Percentiles rank a stretch among this genome's conserved stretches.
Conservation (phyloP, 2,888 invertebrate species). For the Nomada flava region DNA sequence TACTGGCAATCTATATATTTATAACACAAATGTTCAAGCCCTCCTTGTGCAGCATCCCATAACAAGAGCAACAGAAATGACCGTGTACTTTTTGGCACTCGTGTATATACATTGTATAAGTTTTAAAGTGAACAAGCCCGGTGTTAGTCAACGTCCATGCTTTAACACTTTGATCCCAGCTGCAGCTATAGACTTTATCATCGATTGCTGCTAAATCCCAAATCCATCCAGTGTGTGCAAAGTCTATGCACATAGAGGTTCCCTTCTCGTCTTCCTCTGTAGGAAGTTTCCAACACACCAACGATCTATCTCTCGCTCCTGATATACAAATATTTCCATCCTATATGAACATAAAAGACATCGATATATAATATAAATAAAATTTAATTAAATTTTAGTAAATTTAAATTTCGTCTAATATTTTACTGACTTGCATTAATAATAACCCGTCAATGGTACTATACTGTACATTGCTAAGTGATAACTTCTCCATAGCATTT, state of each 20-base stretch:
- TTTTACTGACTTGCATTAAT: constrained; percentile 85
- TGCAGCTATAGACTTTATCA: constrained; percentile 86
- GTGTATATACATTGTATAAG: constrained; percentile 82
- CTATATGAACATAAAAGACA: constrained; percentile 57
- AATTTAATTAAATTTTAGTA: too few species aligned
- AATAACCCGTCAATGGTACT: constrained; percentile 87
- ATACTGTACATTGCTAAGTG: constrained; percentile 86
- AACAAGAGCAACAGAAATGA: constrained; percentile 47
- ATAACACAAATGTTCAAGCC: constrained; percentile 36
- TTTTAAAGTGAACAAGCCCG: constrained; percentile 84
- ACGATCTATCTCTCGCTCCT: constrained; percentile 86
- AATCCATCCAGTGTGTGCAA: constrained; percentile 88
- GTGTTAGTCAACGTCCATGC: constrained; percentile 85
- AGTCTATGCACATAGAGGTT: constrained; percentile 73
- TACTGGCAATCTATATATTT: constrained; percentile 24
- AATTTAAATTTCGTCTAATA: constrained; percentile 15
- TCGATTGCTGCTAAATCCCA: constrained; percentile 86
- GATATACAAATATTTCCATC: constrained; percentile 84
- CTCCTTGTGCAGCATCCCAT: constrained; percentile 56
- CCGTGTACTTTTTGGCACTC: constrained; percentile 31
- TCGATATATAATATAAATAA: constrained; percentile 1
- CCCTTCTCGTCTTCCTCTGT: constrained; percentile 76
- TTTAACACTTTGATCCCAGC: constrained; percentile 87
- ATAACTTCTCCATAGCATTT: constrained; percentile 85
- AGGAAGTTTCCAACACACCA: constrained; percentile 85